Evolutionary conservation across 2,888 invertebrate genomes (phyloP).

Genomic region (Agrochola lychnidis): DNA sequence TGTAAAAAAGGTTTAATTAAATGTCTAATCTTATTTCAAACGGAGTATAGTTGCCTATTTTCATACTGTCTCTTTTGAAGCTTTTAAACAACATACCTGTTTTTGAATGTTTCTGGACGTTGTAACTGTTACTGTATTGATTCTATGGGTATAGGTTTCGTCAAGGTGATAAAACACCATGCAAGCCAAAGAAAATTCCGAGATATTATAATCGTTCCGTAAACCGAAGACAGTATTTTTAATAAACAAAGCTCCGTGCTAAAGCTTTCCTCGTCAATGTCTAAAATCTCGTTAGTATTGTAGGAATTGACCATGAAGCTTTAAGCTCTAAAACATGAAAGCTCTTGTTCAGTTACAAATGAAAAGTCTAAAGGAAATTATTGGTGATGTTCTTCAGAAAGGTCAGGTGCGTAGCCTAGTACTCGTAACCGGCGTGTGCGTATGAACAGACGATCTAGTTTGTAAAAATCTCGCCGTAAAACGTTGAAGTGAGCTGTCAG

Average conservation of each 20-base stretch:
- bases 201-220: background rate
- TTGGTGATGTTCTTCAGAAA: background rate
- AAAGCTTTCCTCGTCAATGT: background rate
- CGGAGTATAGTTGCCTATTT: no score
- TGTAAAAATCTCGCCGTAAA: no score
- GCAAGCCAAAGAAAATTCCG: background rate
- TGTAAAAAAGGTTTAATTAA: no score
- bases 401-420: background rate
- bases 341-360: background rate
- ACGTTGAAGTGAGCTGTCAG: no score
- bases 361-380: background rate
- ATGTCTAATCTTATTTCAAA: no score
- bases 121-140: background rate
- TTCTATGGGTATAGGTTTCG: background rate
- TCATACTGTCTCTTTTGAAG: background rate
- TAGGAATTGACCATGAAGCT: background rate
- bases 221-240: background rate
- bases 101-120: background rate
- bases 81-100: background rate
- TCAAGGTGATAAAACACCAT: constrained; percentile 6
- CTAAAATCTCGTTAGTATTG: background rate
- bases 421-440: background rate
- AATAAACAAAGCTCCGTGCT: background rate
- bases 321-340: background rate
- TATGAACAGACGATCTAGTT: no score